Evolutionary conservation across 2,113 vertebrate genomes (phyloP).

Genomic region (Dromiciops gliroides): DNA sequence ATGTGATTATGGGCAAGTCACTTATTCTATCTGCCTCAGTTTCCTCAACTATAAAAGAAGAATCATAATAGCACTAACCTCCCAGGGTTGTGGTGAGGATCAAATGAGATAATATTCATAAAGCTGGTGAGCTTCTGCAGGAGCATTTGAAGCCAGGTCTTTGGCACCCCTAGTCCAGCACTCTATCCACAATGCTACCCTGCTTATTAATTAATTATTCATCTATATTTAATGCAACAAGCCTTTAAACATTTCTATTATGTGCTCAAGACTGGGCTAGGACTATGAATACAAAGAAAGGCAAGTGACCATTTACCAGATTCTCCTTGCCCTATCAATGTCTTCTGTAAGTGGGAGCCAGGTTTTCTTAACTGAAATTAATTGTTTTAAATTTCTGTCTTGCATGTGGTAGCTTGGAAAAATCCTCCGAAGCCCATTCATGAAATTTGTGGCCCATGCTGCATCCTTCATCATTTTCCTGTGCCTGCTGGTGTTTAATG

Average conservation of each 20-base stretch:
- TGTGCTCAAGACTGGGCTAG: background rate
- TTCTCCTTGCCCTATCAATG: slow-evolving; percentile 1
- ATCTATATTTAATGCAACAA: background rate
- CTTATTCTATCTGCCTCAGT: background rate
- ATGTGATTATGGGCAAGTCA: background rate
- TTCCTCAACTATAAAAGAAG: background rate
- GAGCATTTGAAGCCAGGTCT: background rate
- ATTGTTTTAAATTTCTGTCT: slow-evolving; percentile 35
- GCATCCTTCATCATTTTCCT: slow-evolving; percentile 95
- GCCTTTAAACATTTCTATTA: background rate
- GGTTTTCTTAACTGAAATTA: slow-evolving; percentile 40
- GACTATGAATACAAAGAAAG: background rate
- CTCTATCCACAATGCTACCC: background rate
- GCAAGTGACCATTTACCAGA: background rate
- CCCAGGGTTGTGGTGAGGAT: background rate
- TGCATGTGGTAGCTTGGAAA: slow-evolving; percentile 87
- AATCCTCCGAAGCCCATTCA: slow-evolving; percentile 91
- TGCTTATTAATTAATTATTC: background rate
- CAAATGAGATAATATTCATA: background rate
- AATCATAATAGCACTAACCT: background rate
- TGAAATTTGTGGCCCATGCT: slow-evolving; percentile 94
- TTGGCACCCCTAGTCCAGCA: background rate
- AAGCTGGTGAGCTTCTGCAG: background rate
- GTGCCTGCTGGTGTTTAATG: slow-evolving; percentile 92
- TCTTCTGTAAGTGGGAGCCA: slow-evolving; percentile 10